A percentile compares a stretch with the other conserved stretches of the same genome.
Conservation (phyloP, 2,113 vertebrate genomes). For the western clawed frog (Xenopus tropicalis) region UCB_Xtro_10.0 CM004445.2:136764001-136764500, state of each 20-base stretch:
- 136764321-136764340: slow-evolving; percentile 43
- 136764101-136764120: no score
- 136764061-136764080: no score
- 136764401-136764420: slow-evolving; percentile 24
- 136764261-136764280: slow-evolving; percentile 28
- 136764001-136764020: no score
- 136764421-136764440: background rate
- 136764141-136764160: slow-evolving; percentile 1
- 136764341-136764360: slow-evolving; percentile 39
- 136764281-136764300: slow-evolving; percentile 42
- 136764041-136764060: no score
- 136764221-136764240: slow-evolving; percentile 33
- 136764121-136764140: no score
- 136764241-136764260: slow-evolving; percentile 15
- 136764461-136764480: no score
- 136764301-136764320: slow-evolving; percentile 32
- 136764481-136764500: no score
- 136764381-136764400: no score
- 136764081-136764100: no score
- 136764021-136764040: no score
- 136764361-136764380: slow-evolving; percentile 37
- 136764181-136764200: slow-evolving; percentile 12
- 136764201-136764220: slow-evolving; percentile 16
- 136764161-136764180: slow-evolving; percentile 19
- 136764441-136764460: background rate